Conservation (phyloP, 2,797 vertebrate genomes). For the Liparis tanakae region DNA sequence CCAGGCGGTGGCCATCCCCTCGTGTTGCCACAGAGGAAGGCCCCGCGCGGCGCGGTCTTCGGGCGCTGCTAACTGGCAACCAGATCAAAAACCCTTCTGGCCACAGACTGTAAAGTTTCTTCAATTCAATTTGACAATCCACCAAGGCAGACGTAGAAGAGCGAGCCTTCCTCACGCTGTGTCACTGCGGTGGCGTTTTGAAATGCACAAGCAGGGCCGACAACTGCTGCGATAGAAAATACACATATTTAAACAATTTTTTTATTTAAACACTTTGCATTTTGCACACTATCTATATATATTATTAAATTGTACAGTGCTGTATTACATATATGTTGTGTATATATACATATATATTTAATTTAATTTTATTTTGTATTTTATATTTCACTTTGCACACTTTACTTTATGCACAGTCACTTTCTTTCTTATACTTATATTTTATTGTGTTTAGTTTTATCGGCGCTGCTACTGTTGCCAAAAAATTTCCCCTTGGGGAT, state of each 20-base stretch:
- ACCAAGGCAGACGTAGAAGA: conserved; percentile 29
- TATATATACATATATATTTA: too few species aligned
- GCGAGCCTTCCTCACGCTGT: conserved; percentile 5
- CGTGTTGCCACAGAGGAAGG: conserved; percentile 40
- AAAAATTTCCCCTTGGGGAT: too few species aligned
- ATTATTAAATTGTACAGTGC: too few species aligned
- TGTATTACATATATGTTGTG: too few species aligned
- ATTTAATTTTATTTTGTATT: too few species aligned
- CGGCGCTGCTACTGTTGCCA: too few species aligned
- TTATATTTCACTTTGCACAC: too few species aligned
- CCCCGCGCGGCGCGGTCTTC: conserved; percentile 41
- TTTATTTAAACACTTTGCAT: too few species aligned
- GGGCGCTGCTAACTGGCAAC: conserved; percentile 32
- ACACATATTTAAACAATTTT: neutral
- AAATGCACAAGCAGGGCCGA: neutral
- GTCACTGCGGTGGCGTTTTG: conserved; percentile 23
- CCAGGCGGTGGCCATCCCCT: conserved; percentile 56
- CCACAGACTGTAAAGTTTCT: conserved; percentile 16
- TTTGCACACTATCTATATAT: too few species aligned
- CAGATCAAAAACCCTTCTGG: conserved; percentile 47
- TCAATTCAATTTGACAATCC: conserved; percentile 47
- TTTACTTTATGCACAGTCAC: too few species aligned
- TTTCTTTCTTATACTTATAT: too few species aligned
- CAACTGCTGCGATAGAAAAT: neutral
- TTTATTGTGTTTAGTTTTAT: too few species aligned